Evolutionary conservation across 2,113 vertebrate species (phyloP), one percentile per base, ranked within the genome.

Genomic region (Vidua chalybeata): DNA sequence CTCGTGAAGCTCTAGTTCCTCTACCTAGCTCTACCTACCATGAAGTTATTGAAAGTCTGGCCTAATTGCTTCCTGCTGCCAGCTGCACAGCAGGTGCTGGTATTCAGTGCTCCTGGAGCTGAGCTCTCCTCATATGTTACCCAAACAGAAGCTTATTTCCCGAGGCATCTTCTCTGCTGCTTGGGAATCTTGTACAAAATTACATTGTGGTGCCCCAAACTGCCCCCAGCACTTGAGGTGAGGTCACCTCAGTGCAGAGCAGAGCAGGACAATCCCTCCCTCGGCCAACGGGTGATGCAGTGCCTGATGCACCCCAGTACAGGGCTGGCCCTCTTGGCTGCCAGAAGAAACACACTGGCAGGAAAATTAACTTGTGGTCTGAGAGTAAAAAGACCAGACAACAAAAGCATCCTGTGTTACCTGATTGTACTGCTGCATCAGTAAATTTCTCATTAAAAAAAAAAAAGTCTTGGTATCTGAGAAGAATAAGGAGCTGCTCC

Each of bases 211-310:
- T n/a, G 27, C 10, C 71, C 48, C 10, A 68, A 30, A 41, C 24
- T 61, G 17, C 26, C 3, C n/a, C 3, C 71, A 43, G 41, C 0
- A 31, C 21, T 31, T 0, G 1, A 41, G 48, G 20, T 27, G 55
- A 48, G 24, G 41, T 30, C 7, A 7, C 16, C 26, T 10, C n/a
- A 55, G 55, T 1, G 2, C 78, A 83, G 46, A 61, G 46, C 46
- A 82, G 17, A 48, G 54, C 2, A 0, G 26, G 48, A 55, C 30
- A 76, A 55, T 27, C 24, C 35, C 21, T 21, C 16, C 39, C 30
- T 54, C 0, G 1, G 0, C 6, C 1, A 0, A 0, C 54, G 46
- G 54, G 9, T 0, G 0, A 26, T 68, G 28, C 24, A 76, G n/a
- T 9, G 7, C 24, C 17, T 21, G 30, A 48, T 10, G 48, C 6